Evolutionary conservation across 2,113 vertebrate genomes (phyloP).

Genomic region (Platysternon megacephalum): DNA sequence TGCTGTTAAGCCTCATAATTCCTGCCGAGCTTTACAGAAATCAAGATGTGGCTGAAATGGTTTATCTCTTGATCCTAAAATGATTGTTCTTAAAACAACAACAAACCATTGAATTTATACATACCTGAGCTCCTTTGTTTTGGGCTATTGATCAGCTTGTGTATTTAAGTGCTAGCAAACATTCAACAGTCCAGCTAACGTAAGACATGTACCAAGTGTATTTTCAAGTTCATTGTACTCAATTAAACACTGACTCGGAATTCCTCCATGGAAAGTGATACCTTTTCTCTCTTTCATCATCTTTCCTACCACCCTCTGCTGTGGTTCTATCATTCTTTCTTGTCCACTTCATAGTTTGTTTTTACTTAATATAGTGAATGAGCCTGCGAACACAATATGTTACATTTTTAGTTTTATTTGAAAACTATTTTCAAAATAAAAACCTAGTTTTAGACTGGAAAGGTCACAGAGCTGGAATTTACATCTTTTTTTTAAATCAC

Average conservation of each 20-base stretch:
- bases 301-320: slow-evolving; percentile 28
- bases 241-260: slow-evolving; percentile 72
- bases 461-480: neutral
- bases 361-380: neutral
- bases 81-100: slow-evolving; percentile 78
- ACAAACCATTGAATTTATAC: slow-evolving; percentile 78
- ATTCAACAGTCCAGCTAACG: slow-evolving; percentile 62
- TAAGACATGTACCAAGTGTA: slow-evolving; percentile 56
- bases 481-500: neutral
- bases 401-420: neutral
- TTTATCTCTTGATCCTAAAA: slow-evolving; percentile 84
- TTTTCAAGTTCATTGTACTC: slow-evolving; percentile 70
- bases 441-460: neutral
- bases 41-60: slow-evolving; percentile 82
- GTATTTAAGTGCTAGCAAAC: slow-evolving; percentile 75
- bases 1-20: slow-evolving; percentile 84
- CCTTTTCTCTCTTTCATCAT: slow-evolving; percentile 62
- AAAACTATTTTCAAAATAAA: neutral
- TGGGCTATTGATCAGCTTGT: slow-evolving; percentile 81
- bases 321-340: slow-evolving; percentile 56
- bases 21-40: slow-evolving; percentile 80
- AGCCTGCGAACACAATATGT: neutral
- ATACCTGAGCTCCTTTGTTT: slow-evolving; percentile 83
- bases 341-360: slow-evolving; percentile 55
- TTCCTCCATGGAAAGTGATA: slow-evolving; percentile 52